A percentile compares a stretch with the other conserved stretches of the same genome.
Evolutionary conservation across 1,140 invertebrate genomes (phyloP).

Genomic region (Drosophila takahashii): DNA sequence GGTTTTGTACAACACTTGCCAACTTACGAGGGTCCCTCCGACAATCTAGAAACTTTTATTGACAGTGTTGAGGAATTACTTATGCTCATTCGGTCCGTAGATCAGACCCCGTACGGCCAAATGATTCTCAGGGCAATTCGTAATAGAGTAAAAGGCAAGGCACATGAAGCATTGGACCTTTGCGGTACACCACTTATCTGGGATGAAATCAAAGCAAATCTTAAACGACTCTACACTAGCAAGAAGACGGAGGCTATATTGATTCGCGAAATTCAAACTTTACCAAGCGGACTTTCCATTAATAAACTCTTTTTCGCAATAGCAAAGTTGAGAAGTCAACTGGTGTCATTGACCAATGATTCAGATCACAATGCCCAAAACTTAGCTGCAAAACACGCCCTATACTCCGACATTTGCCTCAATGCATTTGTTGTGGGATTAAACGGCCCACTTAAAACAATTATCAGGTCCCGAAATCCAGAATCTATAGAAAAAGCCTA

Average conservation of each 20-base stretch:
- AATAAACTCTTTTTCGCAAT: conserved; percentile 10
- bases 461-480: conserved; percentile 2
- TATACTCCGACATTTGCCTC: neutral
- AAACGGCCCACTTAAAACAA: conserved; percentile 6
- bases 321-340: conserved; percentile 6
- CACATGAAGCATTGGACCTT: conserved; percentile 7
- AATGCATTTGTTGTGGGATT: neutral
- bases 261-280: conserved; percentile 10
- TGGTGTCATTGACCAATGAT: neutral
- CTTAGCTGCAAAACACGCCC: neutral
- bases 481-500: conserved; percentile 3
- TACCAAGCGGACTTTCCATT: conserved; percentile 11
- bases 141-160: conserved; percentile 10
- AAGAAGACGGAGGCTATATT: conserved; percentile 20
- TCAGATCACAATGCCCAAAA: neutral
- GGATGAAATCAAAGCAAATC: conserved; percentile 13
- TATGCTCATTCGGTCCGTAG: conserved; percentile 1
- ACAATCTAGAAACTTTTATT: neutral
- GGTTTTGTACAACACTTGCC: too few relatives aligned
- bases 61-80: neutral
- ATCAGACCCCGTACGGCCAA: neutral
- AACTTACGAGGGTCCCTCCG: too few relatives aligned
- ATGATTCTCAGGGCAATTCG: conserved; percentile 2
- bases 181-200: conserved; percentile 15
- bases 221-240: conserved; percentile 5